These are phyloP conservation scores for Ataeniobius toweri DNA, from an alignment of 2,797 vertebrate genomes.

Conservation along the genomic window DNA sequence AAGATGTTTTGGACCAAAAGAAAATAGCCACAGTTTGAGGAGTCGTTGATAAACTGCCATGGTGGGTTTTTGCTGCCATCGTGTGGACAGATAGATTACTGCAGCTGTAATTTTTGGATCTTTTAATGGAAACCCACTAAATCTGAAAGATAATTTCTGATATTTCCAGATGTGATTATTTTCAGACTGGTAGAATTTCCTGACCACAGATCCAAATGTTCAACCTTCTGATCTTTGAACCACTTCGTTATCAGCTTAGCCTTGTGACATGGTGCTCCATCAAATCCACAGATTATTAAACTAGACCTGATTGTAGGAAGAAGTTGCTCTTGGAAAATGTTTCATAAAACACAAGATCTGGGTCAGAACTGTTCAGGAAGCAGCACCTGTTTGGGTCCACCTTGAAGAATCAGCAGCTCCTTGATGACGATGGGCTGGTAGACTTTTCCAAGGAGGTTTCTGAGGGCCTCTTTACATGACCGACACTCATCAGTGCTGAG, in stretches of 20 bases:
- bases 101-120: background rate
- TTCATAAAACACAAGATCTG: background rate
- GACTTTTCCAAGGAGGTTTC: constrained; percentile 82
- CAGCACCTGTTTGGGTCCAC: constrained; percentile 84
- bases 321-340: too few relatives aligned
- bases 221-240: too few relatives aligned
- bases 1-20: background rate
- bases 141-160: background rate
- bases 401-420: constrained; percentile 92
- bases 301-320: too few relatives aligned
- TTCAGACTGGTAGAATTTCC: too few relatives aligned
- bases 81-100: background rate
- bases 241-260: too few relatives aligned
- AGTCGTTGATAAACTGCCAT: background rate
- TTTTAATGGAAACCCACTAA: background rate
- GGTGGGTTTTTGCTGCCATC: background rate
- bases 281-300: too few relatives aligned
- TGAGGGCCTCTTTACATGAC: constrained; percentile 78
- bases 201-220: too few relatives aligned
- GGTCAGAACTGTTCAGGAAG: background rate
- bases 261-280: too few relatives aligned
- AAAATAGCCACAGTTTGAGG: background rate
- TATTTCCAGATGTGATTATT: background rate
- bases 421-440: constrained; percentile 91
- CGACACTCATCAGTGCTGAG: constrained; percentile 80